Percentiles rank a stretch among this genome's conserved stretches.
Evolutionary conservation across 2,113 vertebrate genomes (phyloP).

Genomic region (Herpailurus yagouaroundi): DNA sequence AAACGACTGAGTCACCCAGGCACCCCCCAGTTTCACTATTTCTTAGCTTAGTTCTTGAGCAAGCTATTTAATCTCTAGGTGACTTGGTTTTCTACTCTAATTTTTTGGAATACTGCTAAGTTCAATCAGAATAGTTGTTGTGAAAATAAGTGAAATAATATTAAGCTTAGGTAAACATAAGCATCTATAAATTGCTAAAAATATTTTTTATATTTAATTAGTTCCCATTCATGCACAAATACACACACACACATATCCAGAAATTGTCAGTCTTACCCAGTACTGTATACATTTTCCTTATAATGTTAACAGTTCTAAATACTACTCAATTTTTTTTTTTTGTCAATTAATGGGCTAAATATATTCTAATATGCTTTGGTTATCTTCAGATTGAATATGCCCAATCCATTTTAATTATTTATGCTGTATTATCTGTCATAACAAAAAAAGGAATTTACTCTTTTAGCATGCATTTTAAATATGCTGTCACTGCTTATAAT

Average conservation of each 20-base stretch:
- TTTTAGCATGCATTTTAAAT: not conserved
- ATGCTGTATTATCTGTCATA: not conserved
- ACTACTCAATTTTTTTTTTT: not conserved
- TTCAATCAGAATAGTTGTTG: not conserved
- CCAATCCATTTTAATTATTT: not conserved
- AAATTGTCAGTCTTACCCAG: not conserved
- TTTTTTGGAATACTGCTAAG: not conserved
- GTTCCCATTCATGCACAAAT: not conserved
- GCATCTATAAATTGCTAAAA: not conserved
- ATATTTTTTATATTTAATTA: not conserved
- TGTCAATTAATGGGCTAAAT: not conserved
- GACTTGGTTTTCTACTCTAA: not conserved
- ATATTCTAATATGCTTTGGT: not conserved
- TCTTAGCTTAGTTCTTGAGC: not conserved
- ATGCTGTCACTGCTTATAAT: not conserved
- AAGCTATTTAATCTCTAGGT: not conserved
- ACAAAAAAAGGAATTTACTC: not conserved
- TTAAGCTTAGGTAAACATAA: not conserved
- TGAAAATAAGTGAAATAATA: not conserved
- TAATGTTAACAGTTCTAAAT: not conserved
- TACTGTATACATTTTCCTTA: not conserved
- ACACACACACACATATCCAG: not conserved
- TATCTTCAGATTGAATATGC: not conserved
- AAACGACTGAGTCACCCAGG: no score
- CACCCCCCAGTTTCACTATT: not conserved